phyloP scores from a whole-genome alignment of 2,888 invertebrate genomes.

The Limnephilus auricula region DNA sequence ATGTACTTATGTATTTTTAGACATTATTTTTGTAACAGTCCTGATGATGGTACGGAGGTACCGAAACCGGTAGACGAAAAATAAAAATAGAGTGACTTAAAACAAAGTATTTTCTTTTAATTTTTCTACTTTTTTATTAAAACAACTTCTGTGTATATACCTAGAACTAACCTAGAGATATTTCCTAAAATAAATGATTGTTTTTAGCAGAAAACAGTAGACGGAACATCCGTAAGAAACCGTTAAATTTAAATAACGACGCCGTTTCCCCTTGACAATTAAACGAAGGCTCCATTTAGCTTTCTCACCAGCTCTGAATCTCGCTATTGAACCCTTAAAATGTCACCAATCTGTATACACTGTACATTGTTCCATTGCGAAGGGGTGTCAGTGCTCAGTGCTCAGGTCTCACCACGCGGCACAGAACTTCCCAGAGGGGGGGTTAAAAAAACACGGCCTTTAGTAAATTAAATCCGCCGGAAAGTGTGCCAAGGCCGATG shows the following conservation, averaged over 20 bases:
- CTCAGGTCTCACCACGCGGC: background rate
- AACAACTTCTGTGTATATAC: background rate
- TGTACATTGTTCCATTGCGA: background rate
- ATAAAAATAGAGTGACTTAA: too few species aligned
- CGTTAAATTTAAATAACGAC: background rate
- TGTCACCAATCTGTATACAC: background rate
- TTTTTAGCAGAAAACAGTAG: background rate
- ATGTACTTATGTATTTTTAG: too few species aligned
- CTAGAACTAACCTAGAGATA: background rate
- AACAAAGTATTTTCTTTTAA: too few species aligned
- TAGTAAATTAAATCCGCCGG: constrained; percentile 39
- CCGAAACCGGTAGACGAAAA: too few species aligned
- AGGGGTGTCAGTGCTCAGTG: background rate
- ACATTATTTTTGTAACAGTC: too few species aligned
- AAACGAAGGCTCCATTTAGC: background rate
- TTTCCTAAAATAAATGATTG: background rate
- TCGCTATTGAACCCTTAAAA: background rate
- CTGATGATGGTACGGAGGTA: too few species aligned
- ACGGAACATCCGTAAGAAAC: background rate
- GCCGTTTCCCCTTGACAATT: background rate
- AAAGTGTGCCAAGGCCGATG: constrained; percentile 35
- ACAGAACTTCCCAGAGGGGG: background rate
- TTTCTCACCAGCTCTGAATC: background rate
- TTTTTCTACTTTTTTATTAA: background rate
- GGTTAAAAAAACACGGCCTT: constrained; percentile 38